Base-by-base conservation (phyloP, 37 sponge, comb jelly and placozoan species). In the Tethya wilhelma region DNA sequence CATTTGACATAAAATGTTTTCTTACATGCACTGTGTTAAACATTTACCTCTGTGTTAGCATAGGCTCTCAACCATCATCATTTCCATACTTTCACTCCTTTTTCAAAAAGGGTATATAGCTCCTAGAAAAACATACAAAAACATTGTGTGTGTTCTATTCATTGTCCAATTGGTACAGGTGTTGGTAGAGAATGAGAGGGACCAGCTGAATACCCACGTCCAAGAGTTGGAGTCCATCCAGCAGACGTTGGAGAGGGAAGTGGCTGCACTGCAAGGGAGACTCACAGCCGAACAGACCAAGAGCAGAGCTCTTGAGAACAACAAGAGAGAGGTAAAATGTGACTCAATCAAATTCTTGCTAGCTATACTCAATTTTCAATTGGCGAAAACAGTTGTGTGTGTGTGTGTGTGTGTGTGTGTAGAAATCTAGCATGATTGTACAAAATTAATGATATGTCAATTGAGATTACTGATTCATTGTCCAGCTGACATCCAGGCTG, bases 211-310 rank as follows among this genome's bases (percentile, higher is more conserved):
- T 7, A 9, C 36, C 1, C 68, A 79, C 55, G 87, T 69, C 3
- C 80, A 79, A 38, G 49, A 66, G 53, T 25, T 33, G 0, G 65
- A 60, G 17, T 37, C 11, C 0, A 58, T 32, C 14, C 72, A 5
- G 36, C 67, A 44, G 1, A 71, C 57, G 62, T 59, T 84, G 38
- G 25, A 14, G 2, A 62, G 67, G 2, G 70, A 76, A 23, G 22
- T 32, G 1, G 45, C 76, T 46, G 14, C 58, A 0, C 7, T 63
- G 31, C 66, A 44, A n/a, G 79, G 66, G 20, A 37, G 46, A 0
- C 67, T 78, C n/a, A 25, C 44, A 44, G 79, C 79, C 0, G 79
- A 78, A 38, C 23, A 64, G 26, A 65, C 67, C 8, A 64, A 40
- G 39, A 66, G 23, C 26, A 25, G 30, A 29, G 79, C 79, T 44